These are phyloP conservation scores for Caenorhabditis uteleia DNA, from an alignment of 2,888 invertebrate genomes.

Conservation along the genomic window DNA sequence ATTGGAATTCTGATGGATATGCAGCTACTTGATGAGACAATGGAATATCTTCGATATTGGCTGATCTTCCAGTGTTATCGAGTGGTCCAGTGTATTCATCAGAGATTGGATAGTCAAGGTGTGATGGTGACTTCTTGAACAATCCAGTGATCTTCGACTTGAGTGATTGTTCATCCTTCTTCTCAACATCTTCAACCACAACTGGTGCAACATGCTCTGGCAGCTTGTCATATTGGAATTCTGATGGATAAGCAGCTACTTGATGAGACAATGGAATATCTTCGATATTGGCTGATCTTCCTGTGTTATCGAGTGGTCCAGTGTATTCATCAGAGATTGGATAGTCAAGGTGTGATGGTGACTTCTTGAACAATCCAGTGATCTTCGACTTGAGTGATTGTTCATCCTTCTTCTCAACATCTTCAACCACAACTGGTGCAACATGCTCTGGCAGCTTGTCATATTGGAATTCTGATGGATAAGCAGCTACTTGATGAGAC, in stretches of 20 bases:
- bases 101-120: conserved; percentile 33
- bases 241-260: conserved; percentile 30
- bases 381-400: conserved; percentile 14
- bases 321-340: conserved; percentile 14
- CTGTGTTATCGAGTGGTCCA: conserved; percentile 11
- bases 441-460: conserved; percentile 15
- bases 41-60: conserved; percentile 37
- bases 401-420: conserved; percentile 19
- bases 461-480: conserved; percentile 37
- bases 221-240: conserved; percentile 12
- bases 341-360: conserved; percentile 30
- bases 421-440: conserved; percentile 13
- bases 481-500: conserved; percentile 27
- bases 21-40: conserved; percentile 15
- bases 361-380: conserved; percentile 35
- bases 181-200: conserved; percentile 10
- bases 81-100: conserved; percentile 17
- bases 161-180: conserved; percentile 17
- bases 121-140: conserved; percentile 24
- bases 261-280: conserved; percentile 3
- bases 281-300: conserved; percentile 5
- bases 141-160: conserved; percentile 21
- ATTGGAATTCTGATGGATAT: conserved; percentile 3
- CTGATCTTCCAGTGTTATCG: conserved; percentile 15
- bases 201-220: conserved; percentile 20